Evolutionary conservation across 1,140 invertebrate species (phyloP), one percentile per base, ranked within the genome.

Genomic region (Choristoneura fumiferana): DNA sequence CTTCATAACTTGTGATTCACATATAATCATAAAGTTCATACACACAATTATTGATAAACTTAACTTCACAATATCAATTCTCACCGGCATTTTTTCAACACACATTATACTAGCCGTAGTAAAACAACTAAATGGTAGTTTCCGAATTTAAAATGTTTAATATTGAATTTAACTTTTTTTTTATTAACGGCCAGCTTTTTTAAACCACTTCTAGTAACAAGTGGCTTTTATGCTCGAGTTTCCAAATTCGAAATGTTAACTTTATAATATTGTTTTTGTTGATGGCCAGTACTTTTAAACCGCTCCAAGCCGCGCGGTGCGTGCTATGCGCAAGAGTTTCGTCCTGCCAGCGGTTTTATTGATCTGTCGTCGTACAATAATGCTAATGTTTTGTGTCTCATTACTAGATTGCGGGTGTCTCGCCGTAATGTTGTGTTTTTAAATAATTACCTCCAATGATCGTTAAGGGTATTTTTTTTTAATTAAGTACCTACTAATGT

Each of bases 331-430:
- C 43, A 22, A 5, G 43, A 17, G 18, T n/a, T 29, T 49, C 22
- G 43, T 12, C 43, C 43, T 33, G 43, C 43, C 17, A 18, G 17
- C 43, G 43, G 18, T 49, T 49, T 49, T 49, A 49, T 49, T 17
- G 12, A 5, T 43, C 40, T 12, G 17, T 49, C 43, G 22, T 29
- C 22, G 2, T 6, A 6, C n/a, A n/a, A n/a, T n/a, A 29, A 2
- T 2, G 22, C 22, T 29, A 29, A 29, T 29, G 22, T 6, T 29
- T 29, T 29, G 22, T 29, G 22, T 29, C 6, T 29, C 22, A 29
- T 29, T 29, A 29, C 22, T 29, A 29, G 22, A 29, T 29, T 3
- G 22, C n/a, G n/a, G n/a, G n/a, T n/a, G n/a, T n/a, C n/a, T n/a
- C n/a, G n/a, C n/a, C n/a, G n/a, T n/a, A 29, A 29, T 6, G 22